Percentiles rank a stretch among this genome's conserved stretches.
Conservation (phyloP, 2,113 vertebrate species). For the Orientallactaga bullata region DNA sequence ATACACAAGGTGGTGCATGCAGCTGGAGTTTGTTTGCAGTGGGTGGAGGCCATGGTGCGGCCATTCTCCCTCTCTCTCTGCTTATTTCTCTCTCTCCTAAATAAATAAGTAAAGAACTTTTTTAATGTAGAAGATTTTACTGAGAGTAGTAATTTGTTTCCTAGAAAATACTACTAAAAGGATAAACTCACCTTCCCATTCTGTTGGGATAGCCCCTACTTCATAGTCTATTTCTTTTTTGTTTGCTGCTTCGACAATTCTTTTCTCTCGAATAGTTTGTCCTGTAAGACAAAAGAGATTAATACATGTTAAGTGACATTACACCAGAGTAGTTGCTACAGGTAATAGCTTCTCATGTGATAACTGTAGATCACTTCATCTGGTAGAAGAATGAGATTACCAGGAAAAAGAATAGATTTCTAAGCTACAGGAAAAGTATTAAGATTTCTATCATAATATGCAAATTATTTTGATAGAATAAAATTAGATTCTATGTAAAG, state of each 20-base stretch:
- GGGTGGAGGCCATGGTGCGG: too few relatives aligned
- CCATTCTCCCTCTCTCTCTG: too few relatives aligned
- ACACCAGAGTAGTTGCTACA: background rate
- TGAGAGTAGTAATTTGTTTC: conserved; percentile 18
- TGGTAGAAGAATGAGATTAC: conserved; percentile 33
- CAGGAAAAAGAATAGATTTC: conserved; percentile 24
- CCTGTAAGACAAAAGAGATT: conserved; percentile 86
- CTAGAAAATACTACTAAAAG: conserved; percentile 34
- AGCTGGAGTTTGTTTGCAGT: too few relatives aligned
- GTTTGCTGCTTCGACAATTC: conserved; percentile 90
- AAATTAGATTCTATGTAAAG: conserved; percentile 28
- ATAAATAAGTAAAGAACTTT: too few relatives aligned
- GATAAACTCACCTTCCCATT: conserved; percentile 95
- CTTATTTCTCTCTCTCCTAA: too few relatives aligned
- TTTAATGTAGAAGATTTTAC: background rate
- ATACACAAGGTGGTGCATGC: too few relatives aligned
- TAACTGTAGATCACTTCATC: background rate
- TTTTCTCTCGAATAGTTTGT: conserved; percentile 90
- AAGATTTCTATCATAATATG: background rate
- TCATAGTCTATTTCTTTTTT: conserved; percentile 89
- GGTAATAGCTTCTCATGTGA: conserved; percentile 26
- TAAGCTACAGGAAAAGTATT: background rate
- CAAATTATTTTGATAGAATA: conserved; percentile 51
- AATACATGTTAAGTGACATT: conserved; percentile 61
- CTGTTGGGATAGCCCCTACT: conserved; percentile 92